Conservation (phyloP, 1,140 invertebrate species). For the Neodiprion virginianus region DNA sequence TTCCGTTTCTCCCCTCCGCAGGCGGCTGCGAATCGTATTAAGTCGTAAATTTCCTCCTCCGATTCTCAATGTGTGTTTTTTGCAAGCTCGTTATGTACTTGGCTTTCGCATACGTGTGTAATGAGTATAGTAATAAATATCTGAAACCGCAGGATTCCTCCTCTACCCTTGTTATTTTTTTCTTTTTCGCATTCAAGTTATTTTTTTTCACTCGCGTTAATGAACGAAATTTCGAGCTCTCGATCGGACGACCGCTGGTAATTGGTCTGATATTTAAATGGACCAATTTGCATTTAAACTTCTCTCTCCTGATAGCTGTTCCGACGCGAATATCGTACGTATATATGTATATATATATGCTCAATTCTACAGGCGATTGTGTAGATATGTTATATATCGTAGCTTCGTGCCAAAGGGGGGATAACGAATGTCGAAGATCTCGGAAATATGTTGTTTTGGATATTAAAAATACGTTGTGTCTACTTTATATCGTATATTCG, state of each 20-base stretch:
- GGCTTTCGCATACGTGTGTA: not conserved
- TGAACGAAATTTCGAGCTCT: not conserved
- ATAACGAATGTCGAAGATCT: too few species aligned
- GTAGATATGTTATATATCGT: too few species aligned
- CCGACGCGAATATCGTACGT: not conserved
- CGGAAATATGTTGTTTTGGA: too few species aligned
- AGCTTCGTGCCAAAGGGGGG: too few species aligned
- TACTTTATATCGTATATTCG: too few species aligned
- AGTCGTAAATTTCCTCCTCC: slow-evolving; percentile 3
- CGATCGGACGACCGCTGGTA: not conserved
- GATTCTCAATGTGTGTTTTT: not conserved
- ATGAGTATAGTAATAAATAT: not conserved
- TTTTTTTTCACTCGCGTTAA: not conserved
- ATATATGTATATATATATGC: too few species aligned
- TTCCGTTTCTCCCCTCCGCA: not conserved
- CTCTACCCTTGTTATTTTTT: not conserved
- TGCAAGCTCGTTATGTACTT: not conserved
- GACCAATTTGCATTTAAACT: slow-evolving; percentile 12
- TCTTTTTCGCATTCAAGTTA: not conserved
- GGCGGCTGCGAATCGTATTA: not conserved
- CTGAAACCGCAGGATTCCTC: not conserved
- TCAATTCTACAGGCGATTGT: too few species aligned
- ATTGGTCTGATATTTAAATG: slow-evolving; percentile 12
- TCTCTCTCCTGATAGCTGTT: not conserved
- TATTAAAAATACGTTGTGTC: too few species aligned